Evolutionary conservation across 2,797 vertebrate genomes (phyloP).

Genomic region (Gallinago solitaria): DNA sequence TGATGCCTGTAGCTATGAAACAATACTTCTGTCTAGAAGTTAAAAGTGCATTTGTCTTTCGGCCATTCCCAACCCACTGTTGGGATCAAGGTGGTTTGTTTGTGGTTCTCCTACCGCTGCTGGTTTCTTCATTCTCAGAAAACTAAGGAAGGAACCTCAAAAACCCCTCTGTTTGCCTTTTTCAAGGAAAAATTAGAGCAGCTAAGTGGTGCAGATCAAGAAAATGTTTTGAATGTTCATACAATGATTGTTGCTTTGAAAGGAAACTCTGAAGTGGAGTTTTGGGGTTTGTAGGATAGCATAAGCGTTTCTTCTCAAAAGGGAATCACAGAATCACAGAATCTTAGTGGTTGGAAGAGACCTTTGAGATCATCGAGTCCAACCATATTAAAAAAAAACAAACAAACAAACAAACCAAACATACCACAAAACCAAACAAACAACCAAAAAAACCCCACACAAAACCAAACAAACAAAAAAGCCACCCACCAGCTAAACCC

Average conservation of each 20-base stretch:
- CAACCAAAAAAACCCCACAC: no score
- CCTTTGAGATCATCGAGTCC: no score
- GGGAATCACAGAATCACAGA: not conserved
- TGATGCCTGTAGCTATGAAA: not conserved
- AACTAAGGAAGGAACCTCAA: not conserved
- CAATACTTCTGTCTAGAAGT: not conserved
- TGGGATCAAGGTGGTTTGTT: rapidly evolving
- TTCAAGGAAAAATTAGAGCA: not conserved
- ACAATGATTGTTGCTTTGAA: not conserved
- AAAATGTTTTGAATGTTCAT: not conserved
- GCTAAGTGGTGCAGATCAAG: not conserved
- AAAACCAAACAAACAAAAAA: no score
- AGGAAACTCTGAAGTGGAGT: not conserved
- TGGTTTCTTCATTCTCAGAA: not conserved
- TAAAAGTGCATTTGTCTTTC: not conserved
- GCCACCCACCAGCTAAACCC: no score
- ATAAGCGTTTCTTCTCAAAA: not conserved
- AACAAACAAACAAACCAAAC: no score
- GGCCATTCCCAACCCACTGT: not conserved
- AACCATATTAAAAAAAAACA: no score
- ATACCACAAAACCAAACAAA: no score
- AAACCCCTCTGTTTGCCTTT: rapidly evolving
- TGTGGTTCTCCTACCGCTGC: rapidly evolving
- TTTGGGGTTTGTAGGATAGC: not conserved
- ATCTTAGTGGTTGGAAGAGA: no score